phyloP scores from a whole-genome alignment of 1,140 invertebrate species.

The Hycleus phaleratus region DNA sequence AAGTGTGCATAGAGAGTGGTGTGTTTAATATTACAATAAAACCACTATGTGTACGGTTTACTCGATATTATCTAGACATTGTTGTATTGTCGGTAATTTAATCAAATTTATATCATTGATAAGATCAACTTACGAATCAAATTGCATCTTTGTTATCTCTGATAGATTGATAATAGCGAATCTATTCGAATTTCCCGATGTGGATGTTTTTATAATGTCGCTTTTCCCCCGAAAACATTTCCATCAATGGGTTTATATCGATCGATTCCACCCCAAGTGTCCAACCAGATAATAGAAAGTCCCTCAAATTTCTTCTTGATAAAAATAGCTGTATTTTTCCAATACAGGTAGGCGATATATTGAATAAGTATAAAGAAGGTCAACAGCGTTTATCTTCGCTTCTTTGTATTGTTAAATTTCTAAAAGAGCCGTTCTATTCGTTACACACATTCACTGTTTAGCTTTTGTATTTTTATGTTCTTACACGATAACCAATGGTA shows the following conservation, averaged over 20 bases:
- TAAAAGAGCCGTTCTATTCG: neutral
- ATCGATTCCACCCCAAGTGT: neutral
- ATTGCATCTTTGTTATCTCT: no score
- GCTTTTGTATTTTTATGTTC: conserved; percentile 10
- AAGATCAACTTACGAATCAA: no score
- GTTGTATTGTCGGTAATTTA: no score
- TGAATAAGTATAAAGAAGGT: conserved; percentile 5
- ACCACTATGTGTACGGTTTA: conserved; percentile 5
- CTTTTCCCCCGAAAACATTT: neutral
- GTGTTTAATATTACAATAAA: conserved; percentile 13
- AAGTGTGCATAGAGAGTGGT: conserved; percentile 8
- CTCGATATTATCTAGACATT: neutral
- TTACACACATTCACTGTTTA: neutral
- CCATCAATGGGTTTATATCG: neutral
- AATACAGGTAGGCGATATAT: conserved; percentile 9
- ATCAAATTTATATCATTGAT: no score
- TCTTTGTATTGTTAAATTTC: conserved; percentile 4
- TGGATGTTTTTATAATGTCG: neutral
- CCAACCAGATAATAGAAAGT: conserved; percentile 4
- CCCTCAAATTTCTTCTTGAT: neutral
- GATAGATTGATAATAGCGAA: neutral
- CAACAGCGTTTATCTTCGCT: conserved; percentile 9
- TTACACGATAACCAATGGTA: neutral
- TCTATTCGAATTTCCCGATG: conserved; percentile 5
- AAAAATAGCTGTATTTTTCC: conserved; percentile 6